phyloP scores from a whole-genome alignment of 2,888 invertebrate genomes.

The Leucoptera coffeella region DNA sequence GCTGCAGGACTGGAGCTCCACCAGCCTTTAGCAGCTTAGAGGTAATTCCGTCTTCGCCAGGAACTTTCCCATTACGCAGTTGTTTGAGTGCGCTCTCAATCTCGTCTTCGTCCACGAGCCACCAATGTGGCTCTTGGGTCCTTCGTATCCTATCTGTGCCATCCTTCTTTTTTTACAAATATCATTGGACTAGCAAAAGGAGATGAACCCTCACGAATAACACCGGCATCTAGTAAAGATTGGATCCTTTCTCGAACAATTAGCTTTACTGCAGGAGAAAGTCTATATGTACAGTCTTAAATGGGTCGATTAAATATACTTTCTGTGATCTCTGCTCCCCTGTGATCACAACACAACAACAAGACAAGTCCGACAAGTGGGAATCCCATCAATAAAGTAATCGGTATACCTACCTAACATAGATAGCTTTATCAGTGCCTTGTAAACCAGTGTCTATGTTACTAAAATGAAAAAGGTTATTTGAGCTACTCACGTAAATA shows the following conservation, averaged over 20 bases:
- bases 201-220: constrained; percentile 4
- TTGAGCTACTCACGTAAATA: neutral
- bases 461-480: neutral
- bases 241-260: constrained; percentile 1
- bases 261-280: constrained; percentile 1
- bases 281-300: constrained; percentile 3
- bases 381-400: constrained; percentile 2
- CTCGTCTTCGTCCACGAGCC: too few relatives aligned
- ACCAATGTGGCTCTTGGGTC: too few relatives aligned
- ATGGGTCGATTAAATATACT: constrained; percentile 2
- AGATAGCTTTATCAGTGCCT: constrained; percentile 1
- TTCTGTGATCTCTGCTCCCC: constrained; percentile 3
- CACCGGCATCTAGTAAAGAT: constrained; percentile 2
- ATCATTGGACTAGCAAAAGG: too few relatives aligned
- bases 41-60: too few relatives aligned
- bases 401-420: neutral
- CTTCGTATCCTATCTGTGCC: constrained; percentile 8
- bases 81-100: too few relatives aligned
- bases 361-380: constrained; percentile 2
- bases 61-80: too few relatives aligned
- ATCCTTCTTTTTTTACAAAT: constrained; percentile 6
- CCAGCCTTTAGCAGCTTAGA: too few relatives aligned
- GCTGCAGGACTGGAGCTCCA: too few relatives aligned
- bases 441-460: constrained; percentile 3
- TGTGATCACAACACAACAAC: constrained; percentile 2